Percentiles rank a stretch among this genome's conserved stretches.
Evolutionary conservation across 1,140 invertebrate genomes (phyloP).

Genomic region (Gonioctena quinquepunctata): DNA sequence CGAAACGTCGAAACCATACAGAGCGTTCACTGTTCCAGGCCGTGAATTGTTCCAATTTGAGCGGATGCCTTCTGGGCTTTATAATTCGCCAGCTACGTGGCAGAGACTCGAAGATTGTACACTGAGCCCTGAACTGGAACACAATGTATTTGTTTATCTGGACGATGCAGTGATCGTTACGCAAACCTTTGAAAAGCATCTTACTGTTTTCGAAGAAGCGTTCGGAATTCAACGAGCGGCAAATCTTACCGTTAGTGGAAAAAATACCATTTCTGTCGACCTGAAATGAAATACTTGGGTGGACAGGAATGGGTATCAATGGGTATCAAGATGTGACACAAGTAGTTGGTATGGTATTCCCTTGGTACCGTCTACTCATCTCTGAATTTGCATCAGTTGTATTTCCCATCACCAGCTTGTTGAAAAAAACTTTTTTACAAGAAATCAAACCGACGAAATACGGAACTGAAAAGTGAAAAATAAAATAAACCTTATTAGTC

Average conservation of each 20-base stretch:
- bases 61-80: constrained; percentile 48
- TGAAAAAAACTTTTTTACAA: too few relatives aligned
- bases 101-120: constrained; percentile 46
- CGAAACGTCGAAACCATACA: constrained; percentile 1
- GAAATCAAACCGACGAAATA: too few relatives aligned
- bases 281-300: too few relatives aligned
- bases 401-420: constrained; percentile 38
- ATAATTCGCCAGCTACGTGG: constrained; percentile 42
- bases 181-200: constrained; percentile 23
- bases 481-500: too few relatives aligned
- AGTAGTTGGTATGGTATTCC: constrained; percentile 6
- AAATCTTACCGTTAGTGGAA: too few relatives aligned
- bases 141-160: constrained; percentile 36
- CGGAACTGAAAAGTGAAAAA: too few relatives aligned
- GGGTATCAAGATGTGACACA: constrained; percentile 9
- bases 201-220: not conserved
- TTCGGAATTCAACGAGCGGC: not conserved
- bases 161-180: constrained; percentile 45
- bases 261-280: too few relatives aligned
- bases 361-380: constrained; percentile 21
- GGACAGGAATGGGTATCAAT: too few relatives aligned
- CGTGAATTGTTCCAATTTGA: constrained; percentile 36
- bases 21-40: constrained; percentile 27
- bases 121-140: constrained; percentile 28
- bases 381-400: not conserved